phyloP scores from a whole-genome alignment of 1,140 invertebrate genomes.

The Anastatus disparis region DNA sequence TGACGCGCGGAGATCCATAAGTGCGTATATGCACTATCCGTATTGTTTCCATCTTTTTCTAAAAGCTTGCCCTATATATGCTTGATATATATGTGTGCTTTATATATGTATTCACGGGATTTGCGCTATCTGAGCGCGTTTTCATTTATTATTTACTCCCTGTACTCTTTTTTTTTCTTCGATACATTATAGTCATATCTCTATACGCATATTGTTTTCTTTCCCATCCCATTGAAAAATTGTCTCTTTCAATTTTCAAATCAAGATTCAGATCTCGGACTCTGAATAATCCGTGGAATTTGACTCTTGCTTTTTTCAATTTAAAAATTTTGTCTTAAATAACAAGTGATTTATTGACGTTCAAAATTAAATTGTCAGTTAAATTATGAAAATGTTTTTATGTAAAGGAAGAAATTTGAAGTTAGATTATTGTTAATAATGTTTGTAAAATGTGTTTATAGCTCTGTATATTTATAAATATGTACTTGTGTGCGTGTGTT shows the following conservation, averaged over 20 bases:
- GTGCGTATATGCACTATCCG: slow-evolving; percentile 5
- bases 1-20: slow-evolving; percentile 12
- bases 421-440: too few species aligned
- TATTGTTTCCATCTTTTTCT: background rate
- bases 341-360: background rate
- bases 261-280: background rate
- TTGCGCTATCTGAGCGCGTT: background rate
- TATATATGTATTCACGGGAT: background rate
- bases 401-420: too few species aligned
- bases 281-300: background rate
- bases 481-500: too few species aligned
- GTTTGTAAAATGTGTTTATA: too few species aligned
- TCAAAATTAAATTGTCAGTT: too few species aligned
- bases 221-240: slow-evolving; percentile 1
- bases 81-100: background rate
- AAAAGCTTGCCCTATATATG: background rate
- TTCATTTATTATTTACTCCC: slow-evolving; percentile 21
- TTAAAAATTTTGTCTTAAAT: background rate
- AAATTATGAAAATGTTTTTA: too few species aligned
- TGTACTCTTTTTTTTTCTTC: background rate
- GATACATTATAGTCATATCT: too few species aligned
- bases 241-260: background rate
- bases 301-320: background rate
- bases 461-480: too few species aligned
- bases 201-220: too few species aligned